Base-by-base conservation (phyloP, 1,140 invertebrate species). In the Helicorthomorpha holstii region DNA sequence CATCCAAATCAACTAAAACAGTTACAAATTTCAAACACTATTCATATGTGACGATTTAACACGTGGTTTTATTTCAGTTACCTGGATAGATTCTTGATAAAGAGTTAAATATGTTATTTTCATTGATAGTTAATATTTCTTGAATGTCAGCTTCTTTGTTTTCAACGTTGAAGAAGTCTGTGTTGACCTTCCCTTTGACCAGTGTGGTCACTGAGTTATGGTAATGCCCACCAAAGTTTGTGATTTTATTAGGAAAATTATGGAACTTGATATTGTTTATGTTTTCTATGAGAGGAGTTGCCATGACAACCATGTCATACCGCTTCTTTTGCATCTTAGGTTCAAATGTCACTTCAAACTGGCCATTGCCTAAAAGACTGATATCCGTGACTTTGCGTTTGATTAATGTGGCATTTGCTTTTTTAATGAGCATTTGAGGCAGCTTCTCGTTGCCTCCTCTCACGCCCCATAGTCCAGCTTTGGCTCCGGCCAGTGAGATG, bases 281-380 rank as follows among this genome's bases (percentile, higher is more conserved):
- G 57, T 72, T 69, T 19, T 54, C 52, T 16, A 69, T 70, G 34
- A 78, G 57, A 0, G 78, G 78, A 24, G 68, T 59, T 44, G 78
- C 77, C 21, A 81, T 58, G 41, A 81, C 70, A 7, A 81, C 71
- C 49, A 76, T 68, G 54, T 81, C 76, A 57, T 78, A 81, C 50
- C 7, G 7, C 29, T 34, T 51, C 59, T 3, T 24, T 34, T 25
- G 34, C 19, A 42, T 24, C 4, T 42, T 7, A 34, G 21, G 46
- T 4, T 48, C 44, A 12, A 34, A 26, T 14, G 29, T 21, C 22
- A 21, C 43, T 54, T 38, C 10, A 59, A 53, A 50, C 24, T 51
- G 46, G 51, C 56, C 56, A 50, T 61, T 59, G 41, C 58, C 51
- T 21, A 57, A 24, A 7, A 63, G 54, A 12, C 44, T 56, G 16